These are phyloP conservation scores for Pangasius larnaudii DNA, from an alignment of 2,797 vertebrate genomes.

Conservation along the genomic window DNA sequence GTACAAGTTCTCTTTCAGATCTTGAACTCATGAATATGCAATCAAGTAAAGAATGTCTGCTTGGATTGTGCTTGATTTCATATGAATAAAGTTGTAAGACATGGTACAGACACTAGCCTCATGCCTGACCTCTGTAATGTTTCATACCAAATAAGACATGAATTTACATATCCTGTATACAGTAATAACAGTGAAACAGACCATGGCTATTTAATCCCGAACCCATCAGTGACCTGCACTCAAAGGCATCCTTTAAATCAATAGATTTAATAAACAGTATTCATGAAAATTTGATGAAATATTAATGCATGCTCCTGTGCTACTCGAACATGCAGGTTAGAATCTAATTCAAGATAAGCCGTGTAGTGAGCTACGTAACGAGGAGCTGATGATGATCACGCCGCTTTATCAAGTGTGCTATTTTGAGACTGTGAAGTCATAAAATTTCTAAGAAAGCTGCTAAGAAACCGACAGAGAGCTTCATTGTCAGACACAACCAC, in stretches of 20 bases:
- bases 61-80: neutral
- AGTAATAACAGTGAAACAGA: neutral
- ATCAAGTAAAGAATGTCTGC: neutral
- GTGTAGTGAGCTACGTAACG: neutral
- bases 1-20: neutral
- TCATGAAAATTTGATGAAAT: neutral
- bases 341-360: neutral
- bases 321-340: neutral
- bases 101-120: neutral
- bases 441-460: neutral
- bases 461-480: neutral
- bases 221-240: neutral
- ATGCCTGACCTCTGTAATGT: neutral
- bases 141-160: neutral
- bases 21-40: neutral
- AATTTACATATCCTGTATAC: neutral
- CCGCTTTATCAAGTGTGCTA: conserved; percentile 10
- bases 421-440: conserved; percentile 9
- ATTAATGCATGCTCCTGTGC: neutral
- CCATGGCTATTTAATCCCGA: neutral
- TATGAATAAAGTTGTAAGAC: neutral
- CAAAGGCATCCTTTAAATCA: neutral
- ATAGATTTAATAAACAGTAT: neutral
- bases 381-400: conserved; percentile 5
- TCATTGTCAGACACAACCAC: neutral